Percentiles rank a stretch among this genome's conserved stretches.
phyloP scores from a whole-genome alignment of 2,113 vertebrate genomes.

The Chaetorhynchus papuensis region DNA sequence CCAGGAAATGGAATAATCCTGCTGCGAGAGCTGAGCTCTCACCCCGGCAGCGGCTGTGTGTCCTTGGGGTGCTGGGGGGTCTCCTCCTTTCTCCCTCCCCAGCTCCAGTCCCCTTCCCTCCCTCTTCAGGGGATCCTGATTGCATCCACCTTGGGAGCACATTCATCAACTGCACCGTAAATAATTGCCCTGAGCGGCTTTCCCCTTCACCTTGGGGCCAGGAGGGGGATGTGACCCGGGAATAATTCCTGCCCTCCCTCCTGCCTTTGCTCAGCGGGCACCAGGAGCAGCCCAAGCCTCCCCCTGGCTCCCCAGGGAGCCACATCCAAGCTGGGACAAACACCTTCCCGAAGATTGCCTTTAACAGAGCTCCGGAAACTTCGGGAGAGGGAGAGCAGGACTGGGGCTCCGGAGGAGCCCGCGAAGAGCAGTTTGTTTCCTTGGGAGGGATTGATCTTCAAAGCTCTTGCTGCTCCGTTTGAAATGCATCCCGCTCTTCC shows the following conservation, averaged over 20 bases:
- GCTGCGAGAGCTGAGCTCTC: neutral
- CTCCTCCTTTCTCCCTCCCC: neutral
- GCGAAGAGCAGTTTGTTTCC: neutral
- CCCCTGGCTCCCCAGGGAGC: neutral
- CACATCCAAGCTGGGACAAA: neutral
- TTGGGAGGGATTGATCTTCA: constrained; percentile 33
- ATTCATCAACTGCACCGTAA: neutral
- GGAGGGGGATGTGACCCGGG: neutral
- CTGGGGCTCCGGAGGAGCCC: neutral
- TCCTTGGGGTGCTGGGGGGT: neutral
- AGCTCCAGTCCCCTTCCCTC: neutral
- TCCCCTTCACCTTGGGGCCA: neutral
- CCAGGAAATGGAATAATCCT: neutral
- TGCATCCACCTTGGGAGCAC: neutral
- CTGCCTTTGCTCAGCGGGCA: neutral
- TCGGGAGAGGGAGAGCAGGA: neutral
- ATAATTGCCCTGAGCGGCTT: neutral
- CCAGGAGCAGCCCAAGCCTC: neutral
- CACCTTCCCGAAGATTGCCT: neutral
- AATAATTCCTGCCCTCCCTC: neutral
- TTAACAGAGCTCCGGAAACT: neutral
- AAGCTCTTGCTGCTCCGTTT: constrained; percentile 23
- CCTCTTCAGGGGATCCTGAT: neutral
- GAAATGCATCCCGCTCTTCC: constrained; percentile 36
- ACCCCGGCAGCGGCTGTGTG: fast-evolving